Percentiles rank a stretch among this genome's conserved stretches.
Evolutionary conservation across 1,140 invertebrate genomes (phyloP).

Genomic region (Venturia canescens): DNA sequence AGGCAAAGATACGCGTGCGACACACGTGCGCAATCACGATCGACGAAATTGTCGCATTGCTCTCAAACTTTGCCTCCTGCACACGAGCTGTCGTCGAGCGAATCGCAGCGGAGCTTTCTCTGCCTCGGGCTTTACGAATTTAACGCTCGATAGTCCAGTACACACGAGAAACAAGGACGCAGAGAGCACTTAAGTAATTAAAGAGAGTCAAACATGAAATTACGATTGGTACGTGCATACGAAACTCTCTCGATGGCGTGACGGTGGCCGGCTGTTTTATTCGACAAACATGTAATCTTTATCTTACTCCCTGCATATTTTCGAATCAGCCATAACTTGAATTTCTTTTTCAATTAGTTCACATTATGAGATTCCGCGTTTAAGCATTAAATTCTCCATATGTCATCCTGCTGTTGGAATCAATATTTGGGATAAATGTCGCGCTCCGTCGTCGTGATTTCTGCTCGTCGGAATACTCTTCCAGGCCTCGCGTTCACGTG

Average conservation of each 20-base stretch:
- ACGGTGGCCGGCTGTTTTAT: background rate
- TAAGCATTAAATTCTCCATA: too few relatives aligned
- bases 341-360: background rate
- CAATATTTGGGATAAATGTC: too few relatives aligned
- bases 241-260: conserved; percentile 7
- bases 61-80: conserved; percentile 7
- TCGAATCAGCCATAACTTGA: background rate
- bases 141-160: background rate
- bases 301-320: conserved; percentile 25
- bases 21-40: conserved; percentile 57
- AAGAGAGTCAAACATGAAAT: conserved; percentile 40
- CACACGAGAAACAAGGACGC: background rate
- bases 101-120: conserved; percentile 43
- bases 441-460: too few relatives aligned
- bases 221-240: conserved; percentile 30
- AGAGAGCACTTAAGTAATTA: conserved; percentile 42
- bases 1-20: conserved; percentile 51
- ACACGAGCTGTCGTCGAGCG: conserved; percentile 28
- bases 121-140: conserved; percentile 43
- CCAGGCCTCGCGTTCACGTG: too few relatives aligned
- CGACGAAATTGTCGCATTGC: conserved; percentile 45
- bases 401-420: too few relatives aligned
- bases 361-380: too few relatives aligned
- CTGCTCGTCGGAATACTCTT: too few relatives aligned
- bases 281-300: conserved; percentile 32